phyloP scores from a whole-genome alignment of 2,113 vertebrate species.

The human region DNA sequence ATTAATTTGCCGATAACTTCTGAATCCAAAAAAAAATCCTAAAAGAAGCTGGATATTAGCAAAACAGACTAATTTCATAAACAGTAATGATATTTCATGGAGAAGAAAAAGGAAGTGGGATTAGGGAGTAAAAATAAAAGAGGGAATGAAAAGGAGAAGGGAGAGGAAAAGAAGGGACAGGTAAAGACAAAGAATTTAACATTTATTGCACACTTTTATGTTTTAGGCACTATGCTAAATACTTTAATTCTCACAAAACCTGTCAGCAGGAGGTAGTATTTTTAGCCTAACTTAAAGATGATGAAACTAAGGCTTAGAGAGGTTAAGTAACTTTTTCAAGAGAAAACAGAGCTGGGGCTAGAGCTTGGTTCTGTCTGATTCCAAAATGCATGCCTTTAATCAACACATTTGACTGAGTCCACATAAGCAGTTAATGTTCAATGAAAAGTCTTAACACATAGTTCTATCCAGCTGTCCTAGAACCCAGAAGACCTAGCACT shows the following conservation, averaged over 20 bases:
- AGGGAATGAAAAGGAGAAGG: background rate
- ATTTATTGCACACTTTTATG: background rate
- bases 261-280: background rate
- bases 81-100: background rate
- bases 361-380: background rate
- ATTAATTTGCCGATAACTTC: background rate
- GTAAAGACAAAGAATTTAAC: background rate
- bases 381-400: background rate
- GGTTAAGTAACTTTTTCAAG: background rate
- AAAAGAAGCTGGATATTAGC: background rate
- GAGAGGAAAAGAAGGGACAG: background rate
- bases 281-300: background rate
- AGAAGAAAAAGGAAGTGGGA: background rate
- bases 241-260: constrained; percentile 4
- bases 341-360: background rate
- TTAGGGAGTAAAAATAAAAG: background rate
- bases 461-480: background rate
- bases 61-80: background rate
- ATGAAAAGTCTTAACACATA: background rate
- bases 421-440: background rate
- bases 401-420: background rate
- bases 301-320: background rate
- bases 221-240: background rate
- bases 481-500: background rate
- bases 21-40: background rate